Percentiles rank a stretch among this genome's conserved stretches.
Conservation (phyloP, 2,113 vertebrate species). For the Spheniscus mendiculus region DNA sequence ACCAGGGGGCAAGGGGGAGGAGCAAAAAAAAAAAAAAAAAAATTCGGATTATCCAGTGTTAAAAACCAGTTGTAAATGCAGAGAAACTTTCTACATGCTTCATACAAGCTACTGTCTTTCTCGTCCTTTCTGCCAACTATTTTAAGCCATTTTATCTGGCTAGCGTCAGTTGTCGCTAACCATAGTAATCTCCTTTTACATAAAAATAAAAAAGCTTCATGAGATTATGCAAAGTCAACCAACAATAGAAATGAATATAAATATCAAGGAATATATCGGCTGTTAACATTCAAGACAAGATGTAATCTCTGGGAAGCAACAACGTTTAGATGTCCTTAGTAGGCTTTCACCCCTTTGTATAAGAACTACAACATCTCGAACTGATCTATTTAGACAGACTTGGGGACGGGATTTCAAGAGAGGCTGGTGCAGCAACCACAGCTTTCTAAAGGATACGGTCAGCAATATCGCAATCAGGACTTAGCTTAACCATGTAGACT, state of each 20-base stretch:
- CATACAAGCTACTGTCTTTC: neutral
- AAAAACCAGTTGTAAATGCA: neutral
- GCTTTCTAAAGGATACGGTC: neutral
- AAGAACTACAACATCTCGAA: rapidly evolving
- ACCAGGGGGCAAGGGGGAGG: too few relatives aligned
- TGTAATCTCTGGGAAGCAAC: neutral
- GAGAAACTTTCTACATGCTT: neutral
- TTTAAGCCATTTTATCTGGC: neutral
- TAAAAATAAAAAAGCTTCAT: neutral
- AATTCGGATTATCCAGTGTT: neutral
- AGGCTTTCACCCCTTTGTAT: neutral
- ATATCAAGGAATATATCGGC: neutral
- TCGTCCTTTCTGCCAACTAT: neutral
- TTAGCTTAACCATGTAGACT: rapidly evolving
- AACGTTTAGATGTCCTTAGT: rapidly evolving
- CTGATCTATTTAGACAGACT: rapidly evolving
- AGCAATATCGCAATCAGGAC: neutral
- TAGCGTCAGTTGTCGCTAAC: conserved; percentile 12
- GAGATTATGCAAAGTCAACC: neutral
- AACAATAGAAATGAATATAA: conserved; percentile 28
- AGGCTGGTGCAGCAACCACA: neutral
- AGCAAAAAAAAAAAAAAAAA: neutral
- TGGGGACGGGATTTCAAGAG: neutral
- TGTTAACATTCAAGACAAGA: neutral
- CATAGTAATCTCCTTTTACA: neutral